Conservation (phyloP, 2,113 vertebrate species). For the Dryoscopus gambensis region DNA sequence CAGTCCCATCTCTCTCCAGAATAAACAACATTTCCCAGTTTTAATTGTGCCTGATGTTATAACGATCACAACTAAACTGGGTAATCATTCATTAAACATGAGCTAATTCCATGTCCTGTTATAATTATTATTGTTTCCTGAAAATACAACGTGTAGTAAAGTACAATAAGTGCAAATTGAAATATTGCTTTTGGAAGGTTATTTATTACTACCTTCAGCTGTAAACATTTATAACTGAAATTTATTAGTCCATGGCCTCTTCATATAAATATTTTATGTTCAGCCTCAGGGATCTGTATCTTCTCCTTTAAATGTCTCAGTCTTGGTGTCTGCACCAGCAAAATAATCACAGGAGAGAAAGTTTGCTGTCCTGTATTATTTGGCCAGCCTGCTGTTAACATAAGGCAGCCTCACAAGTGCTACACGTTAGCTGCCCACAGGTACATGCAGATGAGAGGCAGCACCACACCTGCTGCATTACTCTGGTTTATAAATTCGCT, state of each 20-base stretch:
- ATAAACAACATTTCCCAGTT: slow-evolving; percentile 49
- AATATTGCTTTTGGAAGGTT: slow-evolving; percentile 71
- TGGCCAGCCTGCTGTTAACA: slow-evolving; percentile 36
- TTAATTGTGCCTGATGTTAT: slow-evolving; percentile 53
- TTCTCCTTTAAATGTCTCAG: slow-evolving; percentile 69
- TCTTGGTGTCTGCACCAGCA: slow-evolving; percentile 57
- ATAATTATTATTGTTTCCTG: slow-evolving; percentile 74
- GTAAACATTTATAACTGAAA: slow-evolving; percentile 75
- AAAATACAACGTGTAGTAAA: slow-evolving; percentile 53
- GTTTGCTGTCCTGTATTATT: slow-evolving; percentile 48
- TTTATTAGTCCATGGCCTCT: slow-evolving; percentile 71
- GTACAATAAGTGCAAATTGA: slow-evolving; percentile 70
- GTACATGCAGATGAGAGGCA: neutral
- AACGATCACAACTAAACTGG: slow-evolving; percentile 57
- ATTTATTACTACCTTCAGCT: slow-evolving; percentile 74
- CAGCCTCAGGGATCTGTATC: slow-evolving; percentile 70
- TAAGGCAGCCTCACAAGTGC: neutral
- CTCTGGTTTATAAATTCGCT: neutral
- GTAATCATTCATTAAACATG: slow-evolving; percentile 72
- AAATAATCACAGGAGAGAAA: slow-evolving; percentile 58
- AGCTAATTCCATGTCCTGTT: slow-evolving; percentile 67
- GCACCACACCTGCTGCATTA: neutral
- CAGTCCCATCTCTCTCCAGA: neutral
- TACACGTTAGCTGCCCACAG: neutral
- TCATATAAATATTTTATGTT: slow-evolving; percentile 79